phyloP scores from a whole-genome alignment of 2,113 vertebrate genomes.

The Crotalus viridis region DNA sequence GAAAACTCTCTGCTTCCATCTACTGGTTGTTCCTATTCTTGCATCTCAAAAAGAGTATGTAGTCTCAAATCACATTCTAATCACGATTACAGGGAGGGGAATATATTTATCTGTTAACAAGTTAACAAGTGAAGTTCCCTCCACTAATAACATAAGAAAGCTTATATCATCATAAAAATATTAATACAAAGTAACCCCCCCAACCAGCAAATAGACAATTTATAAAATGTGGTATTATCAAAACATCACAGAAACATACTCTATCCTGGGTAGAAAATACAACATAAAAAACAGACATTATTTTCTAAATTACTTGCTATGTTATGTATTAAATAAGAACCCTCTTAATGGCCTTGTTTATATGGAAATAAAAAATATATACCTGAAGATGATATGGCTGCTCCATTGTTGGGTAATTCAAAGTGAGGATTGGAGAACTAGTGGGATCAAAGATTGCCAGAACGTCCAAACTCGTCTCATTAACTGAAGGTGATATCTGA shows the following conservation, averaged over 20 bases:
- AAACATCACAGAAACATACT: neutral
- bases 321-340: neutral
- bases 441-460: neutral
- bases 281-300: neutral
- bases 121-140: neutral
- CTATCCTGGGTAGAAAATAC: neutral
- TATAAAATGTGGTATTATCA: neutral
- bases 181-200: neutral
- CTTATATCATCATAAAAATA: neutral
- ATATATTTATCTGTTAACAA: neutral
- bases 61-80: neutral
- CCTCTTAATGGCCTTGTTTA: neutral
- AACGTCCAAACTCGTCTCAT: neutral
- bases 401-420: constrained; percentile 8
- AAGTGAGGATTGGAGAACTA: neutral
- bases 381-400: neutral
- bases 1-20: neutral
- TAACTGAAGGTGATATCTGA: neutral
- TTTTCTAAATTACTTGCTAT: neutral
- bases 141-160: neutral
- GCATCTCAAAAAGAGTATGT: neutral
- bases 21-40: neutral
- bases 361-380: neutral
- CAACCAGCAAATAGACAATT: neutral
- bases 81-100: neutral